These are phyloP conservation scores for Myzus persicae DNA, from an alignment of 1,140 invertebrate species.

Conservation along the genomic window DNA sequence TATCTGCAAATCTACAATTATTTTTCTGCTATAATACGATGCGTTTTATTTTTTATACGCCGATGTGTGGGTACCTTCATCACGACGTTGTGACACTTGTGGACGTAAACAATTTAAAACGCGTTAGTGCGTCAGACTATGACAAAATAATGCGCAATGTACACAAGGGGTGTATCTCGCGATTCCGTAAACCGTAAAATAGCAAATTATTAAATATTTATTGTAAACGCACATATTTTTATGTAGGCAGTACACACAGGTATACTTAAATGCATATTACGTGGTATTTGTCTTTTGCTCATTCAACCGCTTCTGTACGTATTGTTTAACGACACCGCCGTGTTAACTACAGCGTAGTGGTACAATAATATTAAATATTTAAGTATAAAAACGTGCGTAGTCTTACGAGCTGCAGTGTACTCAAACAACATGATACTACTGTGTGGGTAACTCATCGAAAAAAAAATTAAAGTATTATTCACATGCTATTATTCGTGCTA, in stretches of 20 bases:
- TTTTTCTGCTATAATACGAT: background rate
- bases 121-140: background rate
- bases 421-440: background rate
- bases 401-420: background rate
- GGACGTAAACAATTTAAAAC: background rate
- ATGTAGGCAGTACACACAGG: no score
- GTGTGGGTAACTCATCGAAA: background rate
- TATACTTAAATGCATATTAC: no score
- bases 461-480: background rate
- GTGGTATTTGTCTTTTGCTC: background rate
- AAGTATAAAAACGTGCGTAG: background rate
- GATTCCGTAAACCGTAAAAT: background rate
- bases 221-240: background rate
- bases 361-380: background rate
- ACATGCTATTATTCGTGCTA: background rate
- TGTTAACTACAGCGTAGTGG: background rate
- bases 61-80: background rate
- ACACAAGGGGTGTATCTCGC: background rate
- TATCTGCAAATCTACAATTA: background rate
- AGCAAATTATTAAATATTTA: background rate
- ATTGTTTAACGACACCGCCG: background rate
- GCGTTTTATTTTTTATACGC: background rate
- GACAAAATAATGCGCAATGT: background rate
- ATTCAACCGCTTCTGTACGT: background rate
- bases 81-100: background rate